These are phyloP conservation scores for Chromobotia macracanthus DNA, from an alignment of 2,797 vertebrate species.

Conservation along the genomic window DNA sequence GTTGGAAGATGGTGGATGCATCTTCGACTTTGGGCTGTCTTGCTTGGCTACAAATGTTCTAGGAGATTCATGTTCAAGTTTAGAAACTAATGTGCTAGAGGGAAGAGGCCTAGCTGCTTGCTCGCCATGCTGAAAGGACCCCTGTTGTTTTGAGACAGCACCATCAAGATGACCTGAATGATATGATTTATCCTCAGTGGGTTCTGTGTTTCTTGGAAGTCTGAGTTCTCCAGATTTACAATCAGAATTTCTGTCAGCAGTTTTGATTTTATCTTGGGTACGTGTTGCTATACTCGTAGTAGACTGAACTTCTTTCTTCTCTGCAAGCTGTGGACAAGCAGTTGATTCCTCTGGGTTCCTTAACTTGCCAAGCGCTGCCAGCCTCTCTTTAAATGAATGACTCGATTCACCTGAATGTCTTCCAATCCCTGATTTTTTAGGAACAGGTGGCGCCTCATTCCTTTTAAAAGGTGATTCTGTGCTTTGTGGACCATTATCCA, in stretches of 20 bases:
- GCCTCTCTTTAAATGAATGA: conserved; percentile 87
- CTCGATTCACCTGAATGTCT: conserved; percentile 78
- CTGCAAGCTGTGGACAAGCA: conserved; percentile 43
- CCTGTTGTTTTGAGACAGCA: conserved; percentile 80
- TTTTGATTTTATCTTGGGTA: conserved; percentile 70
- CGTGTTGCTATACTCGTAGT: conserved; percentile 36
- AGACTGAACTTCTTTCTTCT: conserved; percentile 59
- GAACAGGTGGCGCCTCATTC: conserved; percentile 77
- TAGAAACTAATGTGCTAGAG: conserved; percentile 70
- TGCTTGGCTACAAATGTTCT: conserved; percentile 77
- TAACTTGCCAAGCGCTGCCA: conserved; percentile 86
- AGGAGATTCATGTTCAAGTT: conserved; percentile 76
- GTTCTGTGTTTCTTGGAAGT: conserved; percentile 73
- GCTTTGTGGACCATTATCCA: conserved; percentile 45
- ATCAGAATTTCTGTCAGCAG: conserved; percentile 69
- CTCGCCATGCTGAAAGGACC: conserved; percentile 74
- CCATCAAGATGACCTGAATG: conserved; percentile 62
- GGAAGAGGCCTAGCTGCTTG: conserved; percentile 72
- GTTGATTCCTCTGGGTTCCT: conserved; percentile 78
- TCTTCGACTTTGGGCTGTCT: conserved; percentile 81
- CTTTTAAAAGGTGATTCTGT: conserved; percentile 67
- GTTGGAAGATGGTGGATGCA: conserved; percentile 76
- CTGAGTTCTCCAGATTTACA: conserved; percentile 72
- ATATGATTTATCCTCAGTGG: conserved; percentile 74
- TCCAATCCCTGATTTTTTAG: conserved; percentile 76